phyloP scores from a whole-genome alignment of 2,888 invertebrate species.

The Therioaphis trifolii region DNA sequence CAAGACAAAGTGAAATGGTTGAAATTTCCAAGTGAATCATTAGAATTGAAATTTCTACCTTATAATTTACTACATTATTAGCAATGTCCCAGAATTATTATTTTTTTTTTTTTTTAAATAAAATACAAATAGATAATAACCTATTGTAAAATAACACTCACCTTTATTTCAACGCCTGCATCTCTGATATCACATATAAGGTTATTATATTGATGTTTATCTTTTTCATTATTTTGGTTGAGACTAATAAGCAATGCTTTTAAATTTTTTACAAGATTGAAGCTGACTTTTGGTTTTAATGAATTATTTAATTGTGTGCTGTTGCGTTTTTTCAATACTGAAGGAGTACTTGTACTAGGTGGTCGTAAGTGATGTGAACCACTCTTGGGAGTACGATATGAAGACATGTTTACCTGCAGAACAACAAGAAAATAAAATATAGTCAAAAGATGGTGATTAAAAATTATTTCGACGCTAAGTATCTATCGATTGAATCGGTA shows the following conservation, averaged over 20 bases:
- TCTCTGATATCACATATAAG: constrained; percentile 71
- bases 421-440: background rate
- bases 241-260: constrained; percentile 69
- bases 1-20: too few relatives aligned
- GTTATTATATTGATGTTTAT: constrained; percentile 71
- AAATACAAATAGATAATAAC: background rate
- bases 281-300: constrained; percentile 69
- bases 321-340: constrained; percentile 61
- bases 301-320: constrained; percentile 1
- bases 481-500: too few relatives aligned
- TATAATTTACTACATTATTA: too few relatives aligned
- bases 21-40: too few relatives aligned
- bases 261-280: constrained; percentile 71
- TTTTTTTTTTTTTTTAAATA: too few relatives aligned
- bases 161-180: constrained; percentile 70
- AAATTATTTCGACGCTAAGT: too few relatives aligned
- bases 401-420: constrained; percentile 34
- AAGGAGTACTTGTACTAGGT: constrained; percentile 50
- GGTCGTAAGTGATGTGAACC: constrained; percentile 19
- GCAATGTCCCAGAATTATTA: too few relatives aligned
- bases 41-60: too few relatives aligned
- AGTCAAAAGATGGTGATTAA: too few relatives aligned
- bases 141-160: constrained; percentile 64
- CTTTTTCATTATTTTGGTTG: constrained; percentile 69
- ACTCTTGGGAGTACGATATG: constrained; percentile 50